These are phyloP conservation scores for Pantherophis guttatus DNA, from an alignment of 2,113 vertebrate genomes.

Conservation along the genomic window DNA sequence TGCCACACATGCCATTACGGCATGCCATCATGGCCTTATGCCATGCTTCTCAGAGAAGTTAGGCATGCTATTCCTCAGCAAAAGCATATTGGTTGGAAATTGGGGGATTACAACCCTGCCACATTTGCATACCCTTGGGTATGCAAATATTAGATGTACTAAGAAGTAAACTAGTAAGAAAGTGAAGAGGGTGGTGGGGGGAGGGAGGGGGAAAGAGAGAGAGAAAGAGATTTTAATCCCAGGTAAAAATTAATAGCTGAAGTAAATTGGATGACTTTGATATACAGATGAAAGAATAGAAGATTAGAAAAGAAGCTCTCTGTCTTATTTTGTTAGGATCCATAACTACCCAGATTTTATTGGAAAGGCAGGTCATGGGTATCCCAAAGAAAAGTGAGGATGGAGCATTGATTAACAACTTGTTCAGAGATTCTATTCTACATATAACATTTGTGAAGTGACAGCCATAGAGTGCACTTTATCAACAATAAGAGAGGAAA, in stretches of 20 bases:
- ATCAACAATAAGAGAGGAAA: not conserved
- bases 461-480: not conserved
- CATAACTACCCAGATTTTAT: not conserved
- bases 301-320: not conserved
- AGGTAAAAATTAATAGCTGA: not conserved
- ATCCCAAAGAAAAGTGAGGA: not conserved
- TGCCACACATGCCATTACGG: too few species aligned
- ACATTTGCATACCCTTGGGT: not conserved
- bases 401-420: not conserved
- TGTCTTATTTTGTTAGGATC: not conserved
- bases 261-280: not conserved
- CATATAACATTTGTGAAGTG: not conserved
- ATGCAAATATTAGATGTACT: not conserved
- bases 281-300: not conserved
- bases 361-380: not conserved
- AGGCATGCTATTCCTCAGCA: not conserved
- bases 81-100: not conserved
- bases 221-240: not conserved
- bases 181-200: not conserved
- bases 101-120: not conserved
- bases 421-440: not conserved
- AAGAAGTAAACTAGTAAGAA: not conserved
- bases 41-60: not conserved
- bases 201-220: too few species aligned
- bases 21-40: not conserved